Conservation (phyloP, 2,797 vertebrate species). For the Chloroceryle inda region DNA sequence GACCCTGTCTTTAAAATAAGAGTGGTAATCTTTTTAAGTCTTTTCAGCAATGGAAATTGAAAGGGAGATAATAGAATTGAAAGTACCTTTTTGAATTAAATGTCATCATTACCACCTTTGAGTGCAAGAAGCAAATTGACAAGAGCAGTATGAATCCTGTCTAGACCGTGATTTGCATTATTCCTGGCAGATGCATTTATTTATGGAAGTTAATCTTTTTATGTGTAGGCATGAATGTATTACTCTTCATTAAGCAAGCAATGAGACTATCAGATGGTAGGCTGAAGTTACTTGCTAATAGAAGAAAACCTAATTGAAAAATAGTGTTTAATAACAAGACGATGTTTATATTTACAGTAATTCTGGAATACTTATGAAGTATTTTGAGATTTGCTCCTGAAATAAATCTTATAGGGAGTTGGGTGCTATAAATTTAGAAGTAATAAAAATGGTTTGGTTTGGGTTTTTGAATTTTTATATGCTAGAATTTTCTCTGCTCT, state of each 20-base stretch:
- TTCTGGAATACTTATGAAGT: neutral
- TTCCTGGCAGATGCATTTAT: neutral
- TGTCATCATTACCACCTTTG: neutral
- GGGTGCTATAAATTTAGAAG: neutral
- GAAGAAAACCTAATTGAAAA: neutral
- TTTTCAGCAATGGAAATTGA: neutral
- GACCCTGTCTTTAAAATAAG: neutral
- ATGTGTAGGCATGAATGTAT: neutral
- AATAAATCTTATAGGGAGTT: neutral
- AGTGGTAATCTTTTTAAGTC: neutral
- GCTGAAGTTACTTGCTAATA: neutral
- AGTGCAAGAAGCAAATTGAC: neutral
- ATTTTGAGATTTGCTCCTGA: neutral
- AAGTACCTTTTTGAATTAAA: neutral
- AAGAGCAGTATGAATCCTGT: neutral
- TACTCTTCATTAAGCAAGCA: neutral
- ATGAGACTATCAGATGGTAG: neutral
- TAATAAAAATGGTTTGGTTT: neutral
- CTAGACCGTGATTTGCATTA: neutral
- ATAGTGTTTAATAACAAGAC: neutral
- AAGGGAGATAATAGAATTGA: neutral
- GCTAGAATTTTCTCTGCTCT: neutral
- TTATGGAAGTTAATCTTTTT: neutral
- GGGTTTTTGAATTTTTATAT: neutral
- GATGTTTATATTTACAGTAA: neutral